Percentiles rank a stretch among this genome's conserved stretches.
Evolutionary conservation across 23 tunicate genomes (phyloP).

Genomic region (Halocynthia roretzi): DNA sequence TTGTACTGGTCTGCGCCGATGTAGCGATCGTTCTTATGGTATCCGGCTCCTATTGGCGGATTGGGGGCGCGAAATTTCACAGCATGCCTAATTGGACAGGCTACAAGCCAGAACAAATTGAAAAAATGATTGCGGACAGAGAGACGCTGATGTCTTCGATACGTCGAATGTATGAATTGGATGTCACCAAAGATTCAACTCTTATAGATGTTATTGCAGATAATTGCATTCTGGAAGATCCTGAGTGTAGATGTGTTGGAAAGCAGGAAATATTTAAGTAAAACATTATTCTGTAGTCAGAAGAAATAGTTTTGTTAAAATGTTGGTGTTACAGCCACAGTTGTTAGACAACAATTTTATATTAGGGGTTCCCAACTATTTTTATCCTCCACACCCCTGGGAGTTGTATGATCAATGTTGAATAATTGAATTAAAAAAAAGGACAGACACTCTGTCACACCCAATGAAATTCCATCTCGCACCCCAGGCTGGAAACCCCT

Average conservation of each 20-base stretch:
- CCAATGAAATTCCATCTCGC: too few relatives aligned
- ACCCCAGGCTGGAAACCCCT: too few relatives aligned
- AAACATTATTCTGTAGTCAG: not conserved
- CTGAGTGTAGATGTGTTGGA: conserved; percentile 1
- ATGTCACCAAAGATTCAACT: not conserved
- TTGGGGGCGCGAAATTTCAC: not conserved
- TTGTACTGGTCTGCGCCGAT: too few relatives aligned
- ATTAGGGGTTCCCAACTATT: too few relatives aligned
- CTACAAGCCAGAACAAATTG: not conserved
- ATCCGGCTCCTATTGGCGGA: not conserved
- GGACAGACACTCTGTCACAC: too few relatives aligned
- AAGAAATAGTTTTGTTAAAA: not conserved
- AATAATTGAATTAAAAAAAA: too few relatives aligned
- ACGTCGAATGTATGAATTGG: conserved; percentile 5
- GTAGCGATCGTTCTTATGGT: too few relatives aligned
- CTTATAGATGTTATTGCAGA: not conserved
- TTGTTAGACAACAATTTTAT: too few relatives aligned
- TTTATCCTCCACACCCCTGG: too few relatives aligned
- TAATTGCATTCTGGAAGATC: conserved; percentile 7
- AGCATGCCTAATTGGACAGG: not conserved
- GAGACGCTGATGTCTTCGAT: not conserved
- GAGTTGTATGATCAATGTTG: too few relatives aligned
- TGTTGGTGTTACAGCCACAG: not conserved
- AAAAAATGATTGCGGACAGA: not conserved
- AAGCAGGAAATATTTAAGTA: conserved; percentile 7